Base-by-base conservation (phyloP, 2,888 invertebrate genomes). In the Drosophila lutescens region DNA sequence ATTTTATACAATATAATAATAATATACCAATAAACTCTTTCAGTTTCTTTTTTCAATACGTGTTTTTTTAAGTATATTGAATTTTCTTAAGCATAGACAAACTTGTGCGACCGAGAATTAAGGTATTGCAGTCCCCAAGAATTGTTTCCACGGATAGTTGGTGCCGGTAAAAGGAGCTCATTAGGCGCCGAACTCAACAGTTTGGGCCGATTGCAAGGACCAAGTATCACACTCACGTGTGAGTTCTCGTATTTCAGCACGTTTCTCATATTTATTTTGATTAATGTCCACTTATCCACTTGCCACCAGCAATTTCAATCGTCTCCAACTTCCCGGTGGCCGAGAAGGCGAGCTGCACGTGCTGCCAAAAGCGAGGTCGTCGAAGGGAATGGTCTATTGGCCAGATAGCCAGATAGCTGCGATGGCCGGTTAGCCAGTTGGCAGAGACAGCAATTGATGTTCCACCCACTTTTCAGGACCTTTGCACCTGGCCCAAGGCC, bases 221-320 rank as follows among this genome's bases (percentile, higher is more conserved):
- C 12, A 23, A 26, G 17, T 44, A 65, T 44, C 49, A 20, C 41
- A 38, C 57, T 46, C 66, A 63, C 50, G 60, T 61, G 57, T 61
- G 56, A 54, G 74, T 56, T 55, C 60, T 81, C 77, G 83, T 82
- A 83, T 84, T 85, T 84, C 75, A 76, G 84, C 85, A 87, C 87
- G 85, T 86, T 82, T 75, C 82, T 81, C 85, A 80, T 85, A 86
- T 86, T 86, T 86, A 80, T 85, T 87, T 86, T 86, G 85, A 86
- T 87, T 82, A 85, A 86, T 86, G 87, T 86, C 85, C 85, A 86
- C 87, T 86, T 86, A 84, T 79, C 83, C 80, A 80, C 86, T 86
- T 81, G 83, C 86, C 84, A 79, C 74, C 80, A 86, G 74, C 86
- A 83, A 84, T 84, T 84, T 80, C 83, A 84, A 83, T 83, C 86